phyloP scores from a whole-genome alignment of 2,888 invertebrate genomes.

The Melanostoma scalare region DNA sequence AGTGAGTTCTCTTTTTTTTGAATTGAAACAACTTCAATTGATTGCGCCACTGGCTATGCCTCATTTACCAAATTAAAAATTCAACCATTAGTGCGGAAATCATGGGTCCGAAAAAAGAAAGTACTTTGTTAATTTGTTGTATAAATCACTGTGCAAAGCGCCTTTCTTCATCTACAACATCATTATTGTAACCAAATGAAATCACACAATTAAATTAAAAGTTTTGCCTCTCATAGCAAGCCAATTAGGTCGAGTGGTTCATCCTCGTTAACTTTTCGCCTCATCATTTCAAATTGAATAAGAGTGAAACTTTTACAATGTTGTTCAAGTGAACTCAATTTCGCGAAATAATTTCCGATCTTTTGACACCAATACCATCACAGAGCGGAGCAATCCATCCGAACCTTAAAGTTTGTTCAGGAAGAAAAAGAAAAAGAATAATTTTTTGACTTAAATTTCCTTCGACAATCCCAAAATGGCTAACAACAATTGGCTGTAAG shows the following conservation, averaged over 20 bases:
- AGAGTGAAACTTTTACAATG: conserved; percentile 54
- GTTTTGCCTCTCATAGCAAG: conserved; percentile 34
- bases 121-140: too few relatives aligned
- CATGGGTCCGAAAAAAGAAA: too few relatives aligned
- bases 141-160: too few relatives aligned
- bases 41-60: too few relatives aligned
- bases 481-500: conserved; percentile 23
- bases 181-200: conserved; percentile 43
- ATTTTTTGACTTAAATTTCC: conserved; percentile 34
- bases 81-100: too few relatives aligned
- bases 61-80: too few relatives aligned
- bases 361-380: conserved; percentile 64
- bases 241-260: conserved; percentile 56
- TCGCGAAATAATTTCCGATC: conserved; percentile 62
- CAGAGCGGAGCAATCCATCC: conserved; percentile 26
- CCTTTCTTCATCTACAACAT: conserved; percentile 5
- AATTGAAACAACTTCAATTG: too few relatives aligned
- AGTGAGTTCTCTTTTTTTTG: too few relatives aligned
- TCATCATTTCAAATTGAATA: conserved; percentile 45
- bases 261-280: conserved; percentile 31
- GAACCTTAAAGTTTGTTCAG: conserved; percentile 44
- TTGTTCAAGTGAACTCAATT: conserved; percentile 60
- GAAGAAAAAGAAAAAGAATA: not conserved
- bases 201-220: conserved; percentile 60
- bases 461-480: conserved; percentile 30